Percentiles rank a stretch among this genome's conserved stretches.
These are phyloP conservation scores for Heliconius eleuchia DNA, from an alignment of 1,140 invertebrate genomes.

Conservation along the genomic window DNA sequence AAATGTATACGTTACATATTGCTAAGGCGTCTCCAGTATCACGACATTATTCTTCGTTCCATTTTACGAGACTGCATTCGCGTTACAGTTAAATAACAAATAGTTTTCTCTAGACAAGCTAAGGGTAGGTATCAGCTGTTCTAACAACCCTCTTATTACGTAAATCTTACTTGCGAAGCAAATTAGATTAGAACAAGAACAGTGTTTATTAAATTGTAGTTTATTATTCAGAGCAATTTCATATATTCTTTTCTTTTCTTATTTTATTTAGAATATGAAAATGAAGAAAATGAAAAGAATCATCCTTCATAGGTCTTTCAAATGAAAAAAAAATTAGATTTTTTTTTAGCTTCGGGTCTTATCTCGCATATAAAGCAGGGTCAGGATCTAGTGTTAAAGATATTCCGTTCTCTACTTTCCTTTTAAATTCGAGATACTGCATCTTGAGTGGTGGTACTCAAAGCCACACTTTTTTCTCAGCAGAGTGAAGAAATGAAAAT, in stretches of 20 bases:
- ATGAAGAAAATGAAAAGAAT: not conserved
- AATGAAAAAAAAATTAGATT: too few relatives aligned
- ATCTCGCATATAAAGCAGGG: too few relatives aligned
- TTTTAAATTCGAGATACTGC: too few relatives aligned
- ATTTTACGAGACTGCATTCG: constrained; percentile 21
- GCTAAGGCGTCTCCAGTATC: constrained; percentile 22
- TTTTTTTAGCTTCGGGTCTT: not conserved
- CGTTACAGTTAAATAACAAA: constrained; percentile 35
- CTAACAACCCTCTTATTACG: constrained; percentile 12
- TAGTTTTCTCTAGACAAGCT: constrained; percentile 8
- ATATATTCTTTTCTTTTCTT: not conserved
- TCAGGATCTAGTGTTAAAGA: not conserved
- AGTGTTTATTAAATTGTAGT: constrained; percentile 1
- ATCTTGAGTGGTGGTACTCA: too few relatives aligned
- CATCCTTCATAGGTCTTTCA: too few relatives aligned
- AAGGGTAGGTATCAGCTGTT: constrained; percentile 1
- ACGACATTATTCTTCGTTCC: constrained; percentile 29
- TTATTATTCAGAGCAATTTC: not conserved
- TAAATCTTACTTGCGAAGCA: constrained; percentile 10
- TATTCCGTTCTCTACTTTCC: not conserved
- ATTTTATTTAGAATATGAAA: not conserved
- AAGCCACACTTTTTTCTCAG: too few relatives aligned
- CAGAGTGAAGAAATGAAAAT: too few relatives aligned
- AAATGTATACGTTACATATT: constrained; percentile 19
- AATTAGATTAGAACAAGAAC: constrained; percentile 14